phyloP scores from a whole-genome alignment of 2,797 vertebrate genomes.

The Premnoplex brunnescens region DNA sequence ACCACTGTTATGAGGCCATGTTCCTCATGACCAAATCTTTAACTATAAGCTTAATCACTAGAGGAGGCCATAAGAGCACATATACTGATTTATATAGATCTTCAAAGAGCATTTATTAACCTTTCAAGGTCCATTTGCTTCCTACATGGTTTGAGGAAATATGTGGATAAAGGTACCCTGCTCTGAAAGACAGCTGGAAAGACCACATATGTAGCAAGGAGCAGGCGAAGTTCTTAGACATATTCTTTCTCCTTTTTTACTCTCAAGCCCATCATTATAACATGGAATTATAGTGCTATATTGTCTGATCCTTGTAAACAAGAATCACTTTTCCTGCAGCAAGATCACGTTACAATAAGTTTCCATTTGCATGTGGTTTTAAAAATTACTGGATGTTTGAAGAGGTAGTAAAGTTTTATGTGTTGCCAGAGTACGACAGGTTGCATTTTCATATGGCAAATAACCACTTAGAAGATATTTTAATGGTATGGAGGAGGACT shows the following conservation, averaged over 20 bases:
- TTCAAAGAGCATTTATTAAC: background rate
- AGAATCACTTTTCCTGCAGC: background rate
- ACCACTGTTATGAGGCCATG: too few species aligned
- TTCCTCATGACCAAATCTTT: background rate
- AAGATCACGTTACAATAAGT: rapidly evolving
- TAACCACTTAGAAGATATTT: background rate
- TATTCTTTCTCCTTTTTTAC: background rate
- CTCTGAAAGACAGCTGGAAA: background rate
- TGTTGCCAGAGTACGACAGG: background rate
- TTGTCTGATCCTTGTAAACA: background rate
- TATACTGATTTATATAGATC: background rate
- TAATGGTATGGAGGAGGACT: background rate
- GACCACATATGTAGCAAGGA: background rate
- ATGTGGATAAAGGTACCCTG: background rate
- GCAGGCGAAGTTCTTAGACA: background rate
- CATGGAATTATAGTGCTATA: background rate
- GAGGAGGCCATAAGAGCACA: background rate
- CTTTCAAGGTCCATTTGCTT: background rate
- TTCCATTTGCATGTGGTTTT: background rate
- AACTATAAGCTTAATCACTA: background rate
- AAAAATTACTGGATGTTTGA: background rate
- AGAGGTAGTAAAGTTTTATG: background rate
- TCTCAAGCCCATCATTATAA: background rate
- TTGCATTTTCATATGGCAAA: background rate
- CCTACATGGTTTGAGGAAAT: background rate